A percentile compares a stretch with the other conserved stretches of the same genome.
Evolutionary conservation across 2,888 invertebrate species (phyloP).

Genomic region (Heliconius aoede): DNA sequence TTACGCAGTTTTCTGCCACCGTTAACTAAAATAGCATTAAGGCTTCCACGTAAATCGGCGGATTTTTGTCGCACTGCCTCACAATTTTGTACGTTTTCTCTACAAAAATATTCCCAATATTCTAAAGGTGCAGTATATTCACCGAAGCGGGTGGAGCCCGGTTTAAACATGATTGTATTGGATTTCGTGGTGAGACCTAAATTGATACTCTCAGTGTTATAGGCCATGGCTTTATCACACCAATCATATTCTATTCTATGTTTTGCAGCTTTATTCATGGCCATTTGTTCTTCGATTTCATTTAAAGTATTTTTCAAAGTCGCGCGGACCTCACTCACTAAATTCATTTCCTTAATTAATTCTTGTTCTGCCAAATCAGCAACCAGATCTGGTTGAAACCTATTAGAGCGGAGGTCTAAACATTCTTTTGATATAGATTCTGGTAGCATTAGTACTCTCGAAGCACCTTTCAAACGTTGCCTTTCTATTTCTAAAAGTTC

Average conservation of each 20-base stretch:
- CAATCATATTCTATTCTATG: conserved; percentile 94
- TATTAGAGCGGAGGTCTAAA: conserved; percentile 86
- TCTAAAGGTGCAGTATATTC: conserved; percentile 87
- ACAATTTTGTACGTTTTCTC: conserved; percentile 89
- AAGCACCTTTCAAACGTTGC: conserved; percentile 86
- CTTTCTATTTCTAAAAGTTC: conserved; percentile 87
- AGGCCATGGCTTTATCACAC: conserved; percentile 94
- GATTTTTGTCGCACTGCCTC: conserved; percentile 91
- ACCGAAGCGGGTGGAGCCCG: conserved; percentile 91
- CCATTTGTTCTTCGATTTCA: conserved; percentile 87
- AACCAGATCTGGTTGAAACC: conserved; percentile 89
- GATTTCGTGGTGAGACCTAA: conserved; percentile 88
- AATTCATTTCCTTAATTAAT: conserved; percentile 88
- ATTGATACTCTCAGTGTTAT: conserved; percentile 89
- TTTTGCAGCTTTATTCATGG: conserved; percentile 91
- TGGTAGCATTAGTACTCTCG: conserved; percentile 86
- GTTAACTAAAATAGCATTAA: conserved; percentile 89
- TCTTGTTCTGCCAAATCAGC: conserved; percentile 91
- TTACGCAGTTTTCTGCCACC: conserved; percentile 91
- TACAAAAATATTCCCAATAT: conserved; percentile 93
- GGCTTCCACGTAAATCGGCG: conserved; percentile 86
- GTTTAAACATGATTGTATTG: conserved; percentile 88
- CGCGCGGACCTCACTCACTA: conserved; percentile 87
- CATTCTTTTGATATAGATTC: conserved; percentile 91
- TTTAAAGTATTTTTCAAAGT: conserved; percentile 85